A percentile compares a stretch with the other conserved stretches of the same genome.
phyloP scores from a whole-genome alignment of 1,140 invertebrate species.

The Zaprionus kolodkinae region DNA sequence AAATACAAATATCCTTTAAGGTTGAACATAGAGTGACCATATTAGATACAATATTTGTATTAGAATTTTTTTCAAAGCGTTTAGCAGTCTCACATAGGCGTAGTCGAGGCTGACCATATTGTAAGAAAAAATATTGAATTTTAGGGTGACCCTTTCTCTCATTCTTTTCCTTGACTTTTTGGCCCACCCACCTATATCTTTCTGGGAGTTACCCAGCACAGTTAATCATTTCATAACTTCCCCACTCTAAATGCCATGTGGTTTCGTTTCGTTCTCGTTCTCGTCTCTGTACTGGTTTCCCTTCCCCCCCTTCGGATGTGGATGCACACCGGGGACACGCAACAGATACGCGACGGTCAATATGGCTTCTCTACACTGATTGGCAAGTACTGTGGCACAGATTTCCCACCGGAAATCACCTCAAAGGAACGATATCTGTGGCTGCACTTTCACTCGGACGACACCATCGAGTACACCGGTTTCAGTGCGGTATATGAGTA shows the following conservation, averaged over 20 bases:
- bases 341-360: slow-evolving; percentile 89
- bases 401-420: slow-evolving; percentile 91
- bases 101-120: too few species aligned
- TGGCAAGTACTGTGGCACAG: slow-evolving; percentile 90
- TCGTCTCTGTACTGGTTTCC: slow-evolving; percentile 9
- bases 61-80: not conserved
- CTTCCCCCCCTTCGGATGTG: not conserved
- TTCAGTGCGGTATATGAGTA: slow-evolving; percentile 92
- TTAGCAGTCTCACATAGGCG: too few species aligned
- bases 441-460: slow-evolving; percentile 93
- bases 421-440: slow-evolving; percentile 92
- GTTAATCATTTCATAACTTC: slow-evolving; percentile 29
- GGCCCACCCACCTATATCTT: not conserved
- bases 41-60: not conserved
- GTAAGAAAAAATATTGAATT: too few species aligned
- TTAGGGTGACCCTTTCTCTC: too few species aligned
- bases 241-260: slow-evolving; percentile 17
- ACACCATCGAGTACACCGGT: slow-evolving; percentile 92
- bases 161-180: not conserved
- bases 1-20: too few species aligned
- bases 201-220: not conserved
- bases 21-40: not conserved
- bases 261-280: slow-evolving; percentile 1
- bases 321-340: not conserved
- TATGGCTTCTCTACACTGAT: slow-evolving; percentile 91